Evolutionary conservation across 1,140 invertebrate species (phyloP), one percentile per base, ranked within the genome.

Genomic region (Heliothis subflexa): DNA sequence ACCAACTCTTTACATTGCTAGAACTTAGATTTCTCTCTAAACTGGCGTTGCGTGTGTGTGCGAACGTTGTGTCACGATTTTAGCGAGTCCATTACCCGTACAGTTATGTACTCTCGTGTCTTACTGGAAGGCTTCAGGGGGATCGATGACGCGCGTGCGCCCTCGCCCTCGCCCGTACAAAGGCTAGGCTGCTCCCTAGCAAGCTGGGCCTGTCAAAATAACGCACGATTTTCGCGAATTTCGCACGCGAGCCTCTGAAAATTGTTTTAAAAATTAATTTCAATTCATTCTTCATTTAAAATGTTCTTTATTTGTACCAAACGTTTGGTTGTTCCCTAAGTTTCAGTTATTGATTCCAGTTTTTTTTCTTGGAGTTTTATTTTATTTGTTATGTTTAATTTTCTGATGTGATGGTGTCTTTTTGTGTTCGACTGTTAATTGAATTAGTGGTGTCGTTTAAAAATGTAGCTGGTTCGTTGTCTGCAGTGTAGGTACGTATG

Each of bases 101-200:
- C 50, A 7, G 47, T 70, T 18, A 16, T 70, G 21, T 28, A 25
- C 18, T 70, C 66, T 40, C 21, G 66, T 70, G 79, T 76, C 83
- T 82, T 57, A 40, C 74, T 79, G 33, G 84, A 80, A 81, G 83
- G 81, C 79, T 85, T 88, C 83, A 57, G 45, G 11, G 78, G 83
- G 91, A 93, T 94, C 92, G 89, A 94, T 93, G 16, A 18, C 81
- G 82, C 92, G 91, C 90, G 82, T 88, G 92, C 90, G 91, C 83
- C 77, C 70, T 55, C 10, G 61, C 47, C 61, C 62, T 66, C 57
- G 78, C 90, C 86, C 85, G 88, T 89, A 89, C 90, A 92, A 91
- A 93, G 87, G 86, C 88, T 81, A 88, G 85, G 85, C 83, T 82
- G 86, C 86, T 86, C 84, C 83, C 87, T 79, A 73, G 64, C 81